Base-by-base conservation (phyloP, 2,797 vertebrate species). In the Acipenser ruthenus region DNA sequence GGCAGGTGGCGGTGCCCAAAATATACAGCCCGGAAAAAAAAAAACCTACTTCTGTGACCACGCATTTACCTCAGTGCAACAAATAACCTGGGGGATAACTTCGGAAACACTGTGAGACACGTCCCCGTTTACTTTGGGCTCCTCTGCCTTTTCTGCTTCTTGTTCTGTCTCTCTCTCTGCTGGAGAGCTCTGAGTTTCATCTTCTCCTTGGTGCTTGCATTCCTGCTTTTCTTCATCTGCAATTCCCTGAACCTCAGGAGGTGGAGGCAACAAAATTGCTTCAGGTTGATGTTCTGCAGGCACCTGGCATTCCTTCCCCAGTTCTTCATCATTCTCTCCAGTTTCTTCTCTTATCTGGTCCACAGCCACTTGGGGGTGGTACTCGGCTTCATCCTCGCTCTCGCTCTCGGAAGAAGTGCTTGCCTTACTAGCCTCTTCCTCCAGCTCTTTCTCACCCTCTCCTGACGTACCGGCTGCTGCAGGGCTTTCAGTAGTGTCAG, bases 1-100 rank as follows among this genome's bases (percentile, higher is more conserved):
- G 77, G 82, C 83, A 87, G 84, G 79, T 69, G 83, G 77, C 72
- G 65, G 71, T 69, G 79, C 79, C 82, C 83, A 79, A 81, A 73
- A 81, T 75, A 79, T 11, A 77, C 47, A 65, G 74, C 75, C 47
- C 74, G 70, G 1, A 72, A 74, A 73, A 37, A 69, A 73, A 77
- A 81, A 73, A 83, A 78, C 83, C 84, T 72, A 78, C 72, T 72
- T 80, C 77, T 12, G 71, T 73, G 71, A 47, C 72, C 75, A 61
- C 84, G 82, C 80, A 91, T 93, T 98, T 98, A 99, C 96, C 96
- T 99, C 95, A 78, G 95, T 96, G 88, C 92, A 98, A 96, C 94
- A 97, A 89, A 99, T 96, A 93, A 98, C 92, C 86, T 97, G 90
- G 77, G 93, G 87, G 75, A 90, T 86, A 67, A 80, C 86, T 78